Conservation (phyloP, 2,888 invertebrate genomes). For the Meganola albula region DNA sequence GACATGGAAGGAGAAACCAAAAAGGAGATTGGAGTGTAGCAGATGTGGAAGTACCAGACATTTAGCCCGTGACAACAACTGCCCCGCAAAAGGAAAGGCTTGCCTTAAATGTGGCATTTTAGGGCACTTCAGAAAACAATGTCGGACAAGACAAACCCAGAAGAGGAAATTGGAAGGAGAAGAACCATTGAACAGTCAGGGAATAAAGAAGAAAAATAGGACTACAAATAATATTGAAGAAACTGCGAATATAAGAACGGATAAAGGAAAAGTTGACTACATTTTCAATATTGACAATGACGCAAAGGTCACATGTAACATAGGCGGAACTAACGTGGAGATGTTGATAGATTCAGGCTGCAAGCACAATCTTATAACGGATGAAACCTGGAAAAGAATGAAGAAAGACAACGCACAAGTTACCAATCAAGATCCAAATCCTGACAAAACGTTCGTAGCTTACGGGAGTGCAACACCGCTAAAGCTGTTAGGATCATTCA, state of each 20-base stretch:
- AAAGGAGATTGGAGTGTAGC: slow-evolving; percentile 1
- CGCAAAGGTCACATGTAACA: slow-evolving; percentile 7
- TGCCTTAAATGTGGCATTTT: background rate
- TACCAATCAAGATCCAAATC: slow-evolving; percentile 7
- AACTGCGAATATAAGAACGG: background rate
- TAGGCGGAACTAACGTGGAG: slow-evolving; percentile 17
- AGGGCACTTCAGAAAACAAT: background rate
- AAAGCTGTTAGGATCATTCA: slow-evolving; percentile 16
- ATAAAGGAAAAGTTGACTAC: slow-evolving; percentile 10
- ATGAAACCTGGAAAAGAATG: slow-evolving; percentile 18
- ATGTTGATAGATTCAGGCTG: slow-evolving; percentile 25
- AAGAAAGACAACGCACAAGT: slow-evolving; percentile 9
- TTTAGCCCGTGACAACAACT: background rate
- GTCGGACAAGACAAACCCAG: background rate
- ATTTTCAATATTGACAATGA: slow-evolving; percentile 18
- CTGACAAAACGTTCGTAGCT: slow-evolving; percentile 16
- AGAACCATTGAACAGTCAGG: background rate
- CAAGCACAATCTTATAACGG: slow-evolving; percentile 22
- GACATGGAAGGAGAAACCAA: background rate
- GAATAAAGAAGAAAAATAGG: background rate
- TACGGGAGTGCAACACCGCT: slow-evolving; percentile 21
- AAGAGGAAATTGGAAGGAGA: no score
- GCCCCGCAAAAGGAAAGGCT: background rate
- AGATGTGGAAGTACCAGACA: slow-evolving; percentile 7
- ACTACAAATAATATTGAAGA: background rate